These are phyloP conservation scores for Mythimna ferrago DNA, from an alignment of 2,888 invertebrate genomes.

Conservation along the genomic window DNA sequence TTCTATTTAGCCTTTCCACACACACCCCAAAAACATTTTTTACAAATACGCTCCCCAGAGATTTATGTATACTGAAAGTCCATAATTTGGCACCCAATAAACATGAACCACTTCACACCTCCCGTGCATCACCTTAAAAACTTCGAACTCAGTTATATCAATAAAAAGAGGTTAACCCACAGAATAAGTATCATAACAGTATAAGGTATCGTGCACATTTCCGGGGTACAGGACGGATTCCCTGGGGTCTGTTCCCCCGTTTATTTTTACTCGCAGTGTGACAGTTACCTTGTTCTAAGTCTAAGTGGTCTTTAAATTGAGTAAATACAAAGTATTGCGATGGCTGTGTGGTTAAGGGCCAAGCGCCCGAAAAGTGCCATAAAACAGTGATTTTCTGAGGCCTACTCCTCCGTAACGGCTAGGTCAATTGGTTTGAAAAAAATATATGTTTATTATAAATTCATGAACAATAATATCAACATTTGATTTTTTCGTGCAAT, in stretches of 20 bases:
- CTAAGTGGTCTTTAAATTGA: background rate
- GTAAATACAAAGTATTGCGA: background rate
- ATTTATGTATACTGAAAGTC: too few species aligned
- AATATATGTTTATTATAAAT: too few species aligned
- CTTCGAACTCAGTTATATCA: slow-evolving; percentile 45
- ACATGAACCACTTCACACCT: background rate
- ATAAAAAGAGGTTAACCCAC: slow-evolving; percentile 52
- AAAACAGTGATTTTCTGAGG: too few species aligned
- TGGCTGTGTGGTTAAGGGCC: too few species aligned
- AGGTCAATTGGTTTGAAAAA: too few species aligned
- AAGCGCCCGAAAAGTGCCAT: too few species aligned
- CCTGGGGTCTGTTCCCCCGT: slow-evolving; percentile 40
- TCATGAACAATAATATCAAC: too few species aligned
- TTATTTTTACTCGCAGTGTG: slow-evolving; percentile 52
- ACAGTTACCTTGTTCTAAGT: slow-evolving; percentile 42
- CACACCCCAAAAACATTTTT: too few species aligned
- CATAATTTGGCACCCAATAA: background rate
- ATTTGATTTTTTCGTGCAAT: too few species aligned
- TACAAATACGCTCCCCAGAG: too few species aligned
- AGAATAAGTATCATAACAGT: slow-evolving; percentile 46
- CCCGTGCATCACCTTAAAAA: slow-evolving; percentile 22
- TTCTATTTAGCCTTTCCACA: too few species aligned
- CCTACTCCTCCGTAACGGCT: too few species aligned
- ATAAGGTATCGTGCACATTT: slow-evolving; percentile 40
- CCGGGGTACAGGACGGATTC: slow-evolving; percentile 40